These are phyloP conservation scores for Trichonephila inaurata DNA, from an alignment of 1,140 invertebrate genomes.

Conservation along the genomic window DNA sequence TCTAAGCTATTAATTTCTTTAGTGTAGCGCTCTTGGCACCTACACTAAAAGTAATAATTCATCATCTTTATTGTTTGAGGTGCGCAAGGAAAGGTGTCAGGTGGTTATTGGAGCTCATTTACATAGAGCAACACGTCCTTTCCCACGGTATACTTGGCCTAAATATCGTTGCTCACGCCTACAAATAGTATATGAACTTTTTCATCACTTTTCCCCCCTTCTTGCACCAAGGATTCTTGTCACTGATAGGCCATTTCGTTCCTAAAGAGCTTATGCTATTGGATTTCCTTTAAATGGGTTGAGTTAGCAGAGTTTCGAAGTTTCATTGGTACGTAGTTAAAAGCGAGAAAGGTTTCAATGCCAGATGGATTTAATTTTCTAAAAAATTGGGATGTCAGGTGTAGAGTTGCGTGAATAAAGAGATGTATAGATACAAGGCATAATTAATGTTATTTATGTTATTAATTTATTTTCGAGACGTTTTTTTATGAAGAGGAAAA, in stretches of 20 bases:
- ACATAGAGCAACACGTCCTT: slow-evolving; percentile 64
- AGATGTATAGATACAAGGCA: not conserved
- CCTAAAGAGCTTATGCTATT: not conserved
- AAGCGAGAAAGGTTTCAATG: not conserved
- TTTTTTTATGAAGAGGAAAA: not conserved
- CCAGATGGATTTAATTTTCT: not conserved
- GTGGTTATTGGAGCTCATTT: slow-evolving; percentile 72
- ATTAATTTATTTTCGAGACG: not conserved
- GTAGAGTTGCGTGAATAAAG: not conserved
- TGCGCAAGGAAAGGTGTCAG: slow-evolving; percentile 55
- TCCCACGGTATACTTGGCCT: slow-evolving; percentile 63
- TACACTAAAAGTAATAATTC: slow-evolving; percentile 72
- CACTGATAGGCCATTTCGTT: slow-evolving; percentile 10
- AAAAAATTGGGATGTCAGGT: not conserved
- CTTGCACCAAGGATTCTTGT: not conserved
- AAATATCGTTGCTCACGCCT: slow-evolving; percentile 52
- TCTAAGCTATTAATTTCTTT: slow-evolving; percentile 39
- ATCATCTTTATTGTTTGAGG: slow-evolving; percentile 71
- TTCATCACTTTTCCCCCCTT: not conserved
- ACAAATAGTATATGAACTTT: slow-evolving; percentile 54
- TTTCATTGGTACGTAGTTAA: not conserved
- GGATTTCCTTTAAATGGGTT: slow-evolving; percentile 10
- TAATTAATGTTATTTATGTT: not conserved
- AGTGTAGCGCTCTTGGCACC: not conserved
- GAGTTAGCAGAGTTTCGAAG: not conserved